These are phyloP conservation scores for Lasioglossum vierecki DNA, from an alignment of 2,888 invertebrate species.

Conservation along the genomic window DNA sequence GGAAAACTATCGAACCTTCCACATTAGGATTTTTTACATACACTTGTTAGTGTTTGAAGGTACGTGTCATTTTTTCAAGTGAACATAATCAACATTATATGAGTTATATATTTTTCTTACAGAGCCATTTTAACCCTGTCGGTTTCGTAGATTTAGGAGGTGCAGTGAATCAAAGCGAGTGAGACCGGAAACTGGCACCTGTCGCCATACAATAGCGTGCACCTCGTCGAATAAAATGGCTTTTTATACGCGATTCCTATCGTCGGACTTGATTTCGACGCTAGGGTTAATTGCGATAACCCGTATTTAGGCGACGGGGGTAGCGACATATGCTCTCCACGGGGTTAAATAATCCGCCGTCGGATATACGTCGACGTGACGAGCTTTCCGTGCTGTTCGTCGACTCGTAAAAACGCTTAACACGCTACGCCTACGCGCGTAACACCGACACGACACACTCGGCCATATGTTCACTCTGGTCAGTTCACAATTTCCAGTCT, in stretches of 20 bases:
- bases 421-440: conserved; percentile 57
- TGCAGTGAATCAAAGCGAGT: not conserved
- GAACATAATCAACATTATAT: not conserved
- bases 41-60: too few relatives aligned
- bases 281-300: conserved; percentile 78
- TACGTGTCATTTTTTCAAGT: too few relatives aligned
- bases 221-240: conserved; percentile 48
- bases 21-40: too few relatives aligned
- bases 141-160: not conserved
- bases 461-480: conserved; percentile 47
- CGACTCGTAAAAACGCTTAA: conserved; percentile 64
- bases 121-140: not conserved
- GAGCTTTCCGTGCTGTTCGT: conserved; percentile 70
- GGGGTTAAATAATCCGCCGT: conserved; percentile 72
- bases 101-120: too few relatives aligned
- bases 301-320: conserved; percentile 34
- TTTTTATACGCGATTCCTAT: conserved; percentile 66
- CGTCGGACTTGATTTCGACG: conserved; percentile 59
- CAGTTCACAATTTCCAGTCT: conserved; percentile 16
- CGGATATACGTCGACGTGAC: conserved; percentile 57
- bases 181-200: conserved; percentile 17
- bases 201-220: conserved; percentile 5
- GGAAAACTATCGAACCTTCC: too few relatives aligned
- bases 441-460: conserved; percentile 29
- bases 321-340: conserved; percentile 66